Conservation (phyloP, 2,797 vertebrate genomes). For the Acanthiza pusilla region DNA sequence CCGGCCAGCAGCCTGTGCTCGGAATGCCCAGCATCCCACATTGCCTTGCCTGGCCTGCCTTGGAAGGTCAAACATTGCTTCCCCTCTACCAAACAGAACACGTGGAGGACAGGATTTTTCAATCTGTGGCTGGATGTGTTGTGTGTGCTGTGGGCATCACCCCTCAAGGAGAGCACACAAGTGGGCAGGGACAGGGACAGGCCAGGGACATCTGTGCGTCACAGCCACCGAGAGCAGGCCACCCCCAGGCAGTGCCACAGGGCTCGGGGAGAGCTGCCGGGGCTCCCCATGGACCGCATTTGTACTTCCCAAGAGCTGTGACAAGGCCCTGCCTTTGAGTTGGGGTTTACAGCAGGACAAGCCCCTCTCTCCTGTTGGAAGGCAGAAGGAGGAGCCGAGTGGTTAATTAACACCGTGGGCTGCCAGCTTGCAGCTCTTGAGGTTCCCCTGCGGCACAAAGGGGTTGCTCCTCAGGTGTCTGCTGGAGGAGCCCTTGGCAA, state of each 20-base stretch:
- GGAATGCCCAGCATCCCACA: rapidly evolving
- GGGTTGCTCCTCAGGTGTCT: not conserved
- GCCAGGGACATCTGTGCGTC: rapidly evolving
- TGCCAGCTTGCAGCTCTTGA: not conserved
- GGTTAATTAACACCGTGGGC: rapidly evolving
- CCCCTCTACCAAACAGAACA: rapidly evolving
- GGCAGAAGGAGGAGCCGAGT: not conserved
- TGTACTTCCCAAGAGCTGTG: not conserved
- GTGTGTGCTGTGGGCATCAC: not conserved
- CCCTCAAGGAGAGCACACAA: not conserved
- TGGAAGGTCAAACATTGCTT: not conserved
- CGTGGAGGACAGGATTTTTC: not conserved
- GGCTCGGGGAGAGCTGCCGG: not conserved
- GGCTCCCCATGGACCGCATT: not conserved
- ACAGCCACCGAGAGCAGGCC: rapidly evolving
- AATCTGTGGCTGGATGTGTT: rapidly evolving
- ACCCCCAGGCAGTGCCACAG: not conserved
- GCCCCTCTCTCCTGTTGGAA: not conserved
- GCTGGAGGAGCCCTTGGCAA: not conserved
- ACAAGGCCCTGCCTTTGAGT: not conserved
- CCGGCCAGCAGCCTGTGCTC: rapidly evolving
- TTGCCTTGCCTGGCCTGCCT: not conserved
- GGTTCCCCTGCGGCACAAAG: not conserved
- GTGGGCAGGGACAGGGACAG: not conserved
- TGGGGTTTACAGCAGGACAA: not conserved